Percentiles rank a stretch among this genome's conserved stretches.
Conservation (phyloP, 1,140 invertebrate genomes). For the Anthonomus grandis region DNA sequence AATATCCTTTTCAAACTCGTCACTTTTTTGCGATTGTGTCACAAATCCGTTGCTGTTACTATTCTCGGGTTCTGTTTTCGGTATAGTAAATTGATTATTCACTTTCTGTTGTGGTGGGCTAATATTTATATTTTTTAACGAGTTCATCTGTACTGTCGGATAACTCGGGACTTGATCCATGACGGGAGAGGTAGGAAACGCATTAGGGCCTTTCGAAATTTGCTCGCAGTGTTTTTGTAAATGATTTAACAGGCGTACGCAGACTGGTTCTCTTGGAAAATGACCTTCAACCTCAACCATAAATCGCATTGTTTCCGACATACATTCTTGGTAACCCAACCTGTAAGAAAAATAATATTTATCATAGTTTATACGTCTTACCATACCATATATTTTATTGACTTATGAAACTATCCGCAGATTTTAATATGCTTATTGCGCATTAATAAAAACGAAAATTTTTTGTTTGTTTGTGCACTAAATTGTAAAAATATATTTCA, state of each 20-base stretch:
- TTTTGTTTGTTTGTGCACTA: too few species aligned
- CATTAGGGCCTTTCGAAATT: conserved; percentile 45
- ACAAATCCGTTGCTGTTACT: conserved; percentile 32
- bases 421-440: too few species aligned
- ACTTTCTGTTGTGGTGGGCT: neutral
- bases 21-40: conserved; percentile 16
- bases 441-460: too few species aligned
- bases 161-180: conserved; percentile 1
- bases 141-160: conserved; percentile 2
- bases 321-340: conserved; percentile 79
- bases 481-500: too few species aligned
- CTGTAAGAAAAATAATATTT: conserved; percentile 34
- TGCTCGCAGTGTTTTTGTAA: conserved; percentile 80
- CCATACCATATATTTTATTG: too few species aligned
- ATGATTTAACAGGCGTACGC: conserved; percentile 76
- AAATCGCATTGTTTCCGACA: conserved; percentile 85
- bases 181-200: conserved; percentile 2
- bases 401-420: too few species aligned
- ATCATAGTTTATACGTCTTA: too few species aligned
- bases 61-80: conserved; percentile 32
- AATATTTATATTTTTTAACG: neutral
- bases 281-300: conserved; percentile 82
- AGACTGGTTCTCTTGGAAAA: conserved; percentile 74
- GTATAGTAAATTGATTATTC: conserved; percentile 21
- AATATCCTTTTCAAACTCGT: conserved; percentile 30